Conservation (phyloP, 2,113 vertebrate genomes). For the Sander vitreus region DNA sequence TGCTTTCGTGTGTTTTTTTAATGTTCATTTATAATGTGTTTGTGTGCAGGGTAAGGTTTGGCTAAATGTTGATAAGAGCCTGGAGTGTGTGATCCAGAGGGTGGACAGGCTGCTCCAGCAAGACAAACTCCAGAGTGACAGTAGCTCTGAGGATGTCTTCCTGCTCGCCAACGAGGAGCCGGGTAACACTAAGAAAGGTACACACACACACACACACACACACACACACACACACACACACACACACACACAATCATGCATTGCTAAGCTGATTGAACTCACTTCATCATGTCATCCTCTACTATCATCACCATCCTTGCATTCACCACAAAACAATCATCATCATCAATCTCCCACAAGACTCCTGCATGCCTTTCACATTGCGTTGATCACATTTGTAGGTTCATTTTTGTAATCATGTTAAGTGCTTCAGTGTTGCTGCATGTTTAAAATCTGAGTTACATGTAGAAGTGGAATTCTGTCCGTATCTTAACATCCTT, state of each 20-base stretch:
- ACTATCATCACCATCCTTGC: slow-evolving; percentile 42
- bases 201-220: not conserved
- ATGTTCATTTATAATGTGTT: not conserved
- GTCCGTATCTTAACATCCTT: slow-evolving; percentile 51
- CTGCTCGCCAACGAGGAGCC: slow-evolving; percentile 81
- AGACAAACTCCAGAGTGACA: slow-evolving; percentile 90
- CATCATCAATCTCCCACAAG: slow-evolving; percentile 40
- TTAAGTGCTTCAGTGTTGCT: slow-evolving; percentile 1
- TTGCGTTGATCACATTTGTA: slow-evolving; percentile 26
- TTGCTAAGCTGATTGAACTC: too few relatives aligned
- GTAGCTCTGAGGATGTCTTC: slow-evolving; percentile 92
- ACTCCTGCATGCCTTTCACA: slow-evolving; percentile 84
- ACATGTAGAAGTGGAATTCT: not conserved
- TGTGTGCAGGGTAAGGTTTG: slow-evolving; percentile 93
- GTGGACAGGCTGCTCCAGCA: slow-evolving; percentile 94
- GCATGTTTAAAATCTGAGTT: not conserved
- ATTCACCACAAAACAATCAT: slow-evolving; percentile 59
- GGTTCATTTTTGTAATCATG: not conserved
- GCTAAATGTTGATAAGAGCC: slow-evolving; percentile 97
- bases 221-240: slow-evolving; percentile 40
- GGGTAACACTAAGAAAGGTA: slow-evolving; percentile 92
- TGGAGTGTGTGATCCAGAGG: slow-evolving; percentile 96
- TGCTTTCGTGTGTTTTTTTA: not conserved
- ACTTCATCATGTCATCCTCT: slow-evolving; percentile 38
- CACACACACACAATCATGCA: not conserved